A percentile compares a stretch with the other conserved stretches of the same genome.
Conservation (phyloP, 2,888 invertebrate genomes). For the Electrophaes corylata region DNA sequence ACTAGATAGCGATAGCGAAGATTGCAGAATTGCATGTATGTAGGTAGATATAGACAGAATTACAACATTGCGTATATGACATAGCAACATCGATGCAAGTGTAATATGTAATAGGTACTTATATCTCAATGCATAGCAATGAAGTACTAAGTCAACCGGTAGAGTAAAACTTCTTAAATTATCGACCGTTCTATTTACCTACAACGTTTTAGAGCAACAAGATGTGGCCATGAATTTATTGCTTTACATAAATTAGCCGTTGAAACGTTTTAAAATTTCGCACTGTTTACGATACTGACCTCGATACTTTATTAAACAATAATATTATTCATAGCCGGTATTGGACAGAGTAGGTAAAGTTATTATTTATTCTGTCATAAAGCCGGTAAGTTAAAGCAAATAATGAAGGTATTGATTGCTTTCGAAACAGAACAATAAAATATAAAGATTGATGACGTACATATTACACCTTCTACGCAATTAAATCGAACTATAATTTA, state of each 20-base stretch:
- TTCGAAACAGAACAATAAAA: constrained; percentile 21
- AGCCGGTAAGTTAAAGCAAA: constrained; percentile 7
- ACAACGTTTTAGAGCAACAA: background rate
- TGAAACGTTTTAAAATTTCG: constrained; percentile 10
- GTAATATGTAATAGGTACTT: no score
- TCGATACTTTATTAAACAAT: constrained; percentile 20
- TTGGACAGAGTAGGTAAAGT: background rate
- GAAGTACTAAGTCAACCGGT: no score
- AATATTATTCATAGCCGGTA: constrained; percentile 10
- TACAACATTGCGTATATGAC: no score
- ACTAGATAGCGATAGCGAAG: no score
- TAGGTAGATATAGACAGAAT: no score
- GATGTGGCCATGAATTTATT: constrained; percentile 2
- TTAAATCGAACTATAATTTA: constrained; percentile 5
- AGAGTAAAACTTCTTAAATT: no score
- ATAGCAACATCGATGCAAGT: no score
- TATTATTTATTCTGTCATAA: constrained; percentile 8
- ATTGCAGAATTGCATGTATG: no score
- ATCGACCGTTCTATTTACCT: no score
- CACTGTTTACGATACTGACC: constrained; percentile 16
- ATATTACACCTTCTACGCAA: constrained; percentile 11
- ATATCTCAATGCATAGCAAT: no score
- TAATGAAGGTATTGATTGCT: constrained; percentile 14
- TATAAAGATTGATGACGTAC: constrained; percentile 19
- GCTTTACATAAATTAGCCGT: constrained; percentile 6